Base-by-base conservation (phyloP, 2,797 vertebrate species). In the Molossus alvarezi region DNA sequence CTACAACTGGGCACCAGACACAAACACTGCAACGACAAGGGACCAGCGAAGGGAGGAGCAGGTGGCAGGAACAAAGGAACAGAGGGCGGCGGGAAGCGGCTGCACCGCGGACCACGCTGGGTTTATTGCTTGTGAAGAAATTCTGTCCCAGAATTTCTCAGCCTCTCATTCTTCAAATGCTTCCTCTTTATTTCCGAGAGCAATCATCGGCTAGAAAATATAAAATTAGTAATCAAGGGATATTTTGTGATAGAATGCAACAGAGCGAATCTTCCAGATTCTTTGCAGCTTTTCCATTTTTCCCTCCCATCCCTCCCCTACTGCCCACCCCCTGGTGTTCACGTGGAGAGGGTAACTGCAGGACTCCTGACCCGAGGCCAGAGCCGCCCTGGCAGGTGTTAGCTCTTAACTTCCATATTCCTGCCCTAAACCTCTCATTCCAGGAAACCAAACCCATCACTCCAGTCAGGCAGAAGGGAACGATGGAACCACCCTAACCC, bases 161-260 rank as follows among this genome's bases (percentile, higher is more conserved):
- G 0, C 53, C 21, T 67, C 55, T 75, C 20, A 27, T 3, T 92
- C 33, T 18, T 60, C 21, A 27, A 20, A 37, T 37, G 18, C 51
- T 33, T 15, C 86, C 25, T 76, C 13, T 87, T 84, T 60, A 23
- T 79, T 83, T 92, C 62, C 23, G 62, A 80, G 55, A 23, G 51
- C 41, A 77, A 51, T 57, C 9, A 33, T 11, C 75, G 45, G 53
- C 48, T 57, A 58, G 79, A 57, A 57, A 51, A 69, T 55, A 88
- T 13, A n/a, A 58, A 81, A 64, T 91, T n/a, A 64, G 88, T 71
- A 64, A 81, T 76, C 23, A 33, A 37, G 51, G 67, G 23, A 23
- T 48, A 55, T 65, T 82, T 90, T 72, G 51, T 29, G n/a, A 48
- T 62, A 21, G 18, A 53, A 37, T 41, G 25, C 4, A 48, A 60